These are phyloP conservation scores for Cosmopolites sordidus DNA, from an alignment of 2,888 invertebrate genomes.

Conservation along the genomic window DNA sequence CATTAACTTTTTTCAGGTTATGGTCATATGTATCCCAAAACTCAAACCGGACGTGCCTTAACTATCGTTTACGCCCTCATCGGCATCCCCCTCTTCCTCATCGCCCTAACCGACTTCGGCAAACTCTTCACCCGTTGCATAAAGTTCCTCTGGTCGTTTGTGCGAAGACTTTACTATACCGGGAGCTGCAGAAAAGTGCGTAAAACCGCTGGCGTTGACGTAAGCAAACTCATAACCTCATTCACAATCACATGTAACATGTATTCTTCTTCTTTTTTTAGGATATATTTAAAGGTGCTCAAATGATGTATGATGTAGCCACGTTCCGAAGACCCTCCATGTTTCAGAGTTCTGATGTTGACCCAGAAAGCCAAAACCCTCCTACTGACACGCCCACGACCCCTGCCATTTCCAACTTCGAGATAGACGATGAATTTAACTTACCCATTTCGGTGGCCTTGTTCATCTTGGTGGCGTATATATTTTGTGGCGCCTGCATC, in stretches of 20 bases:
- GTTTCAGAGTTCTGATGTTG: constrained; percentile 25
- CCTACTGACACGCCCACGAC: constrained; percentile 55
- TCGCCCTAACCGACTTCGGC: constrained; percentile 91
- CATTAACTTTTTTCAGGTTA: constrained; percentile 81
- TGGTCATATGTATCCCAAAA: constrained; percentile 92
- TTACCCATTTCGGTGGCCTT: constrained; percentile 89
- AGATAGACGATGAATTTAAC: constrained; percentile 91
- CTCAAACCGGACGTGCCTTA: constrained; percentile 75
- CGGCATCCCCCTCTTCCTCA: constrained; percentile 93
- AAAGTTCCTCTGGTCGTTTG: constrained; percentile 86
- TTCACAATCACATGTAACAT: too few species aligned
- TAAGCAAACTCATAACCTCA: constrained; percentile 6
- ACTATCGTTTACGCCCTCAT: constrained; percentile 92
- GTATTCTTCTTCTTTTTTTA: too few species aligned
- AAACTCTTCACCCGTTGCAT: constrained; percentile 87
- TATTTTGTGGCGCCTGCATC: constrained; percentile 78
- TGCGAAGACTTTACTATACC: constrained; percentile 78
- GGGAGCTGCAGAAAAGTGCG: constrained; percentile 76
- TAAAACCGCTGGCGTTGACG: constrained; percentile 53
- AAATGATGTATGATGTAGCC: constrained; percentile 74
- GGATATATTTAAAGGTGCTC: constrained; percentile 81
- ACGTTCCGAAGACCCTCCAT: constrained; percentile 69
- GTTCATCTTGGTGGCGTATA: constrained; percentile 76
- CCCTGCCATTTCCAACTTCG: constrained; percentile 72
- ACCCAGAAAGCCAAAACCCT: background rate